Evolutionary conservation across 2,113 vertebrate genomes (phyloP).

Genomic region (Paramisgurnus dabryanus): DNA sequence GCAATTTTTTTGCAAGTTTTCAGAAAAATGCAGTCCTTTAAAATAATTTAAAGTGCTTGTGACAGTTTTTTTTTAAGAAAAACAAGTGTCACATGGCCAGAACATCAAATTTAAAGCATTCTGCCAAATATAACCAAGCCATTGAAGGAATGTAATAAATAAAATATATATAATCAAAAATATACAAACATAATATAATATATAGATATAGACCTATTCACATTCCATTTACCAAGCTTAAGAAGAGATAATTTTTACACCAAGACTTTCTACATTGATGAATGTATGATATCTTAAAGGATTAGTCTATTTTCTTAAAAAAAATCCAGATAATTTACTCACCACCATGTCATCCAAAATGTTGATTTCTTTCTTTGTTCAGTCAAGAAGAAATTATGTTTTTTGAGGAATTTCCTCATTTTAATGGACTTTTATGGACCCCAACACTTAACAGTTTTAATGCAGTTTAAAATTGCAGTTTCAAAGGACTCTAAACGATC

Average conservation of each 20-base stretch:
- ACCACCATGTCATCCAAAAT: no score
- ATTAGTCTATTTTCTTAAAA: no score
- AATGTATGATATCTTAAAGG: not conserved
- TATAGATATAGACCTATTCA: not conserved
- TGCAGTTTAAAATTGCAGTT: no score
- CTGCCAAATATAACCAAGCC: not conserved
- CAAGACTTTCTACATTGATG: not conserved
- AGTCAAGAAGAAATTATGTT: no score
- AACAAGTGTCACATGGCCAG: not conserved
- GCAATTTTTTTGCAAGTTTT: not conserved
- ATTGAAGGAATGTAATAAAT: not conserved
- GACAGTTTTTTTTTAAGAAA: not conserved
- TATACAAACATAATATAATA: not conserved
- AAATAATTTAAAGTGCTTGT: not conserved
- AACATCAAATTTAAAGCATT: not conserved
- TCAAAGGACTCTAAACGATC: no score
- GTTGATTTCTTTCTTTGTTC: no score
- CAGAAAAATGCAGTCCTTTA: not conserved
- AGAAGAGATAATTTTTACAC: not conserved
- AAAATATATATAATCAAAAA: no score
- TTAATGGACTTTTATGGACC: no score
- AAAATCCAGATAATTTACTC: no score
- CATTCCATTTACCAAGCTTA: conserved; percentile 16
- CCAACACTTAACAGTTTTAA: no score
- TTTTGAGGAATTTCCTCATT: no score